Conservation (phyloP, 2,888 invertebrate genomes). For the Thymelicus sylvestris region DNA sequence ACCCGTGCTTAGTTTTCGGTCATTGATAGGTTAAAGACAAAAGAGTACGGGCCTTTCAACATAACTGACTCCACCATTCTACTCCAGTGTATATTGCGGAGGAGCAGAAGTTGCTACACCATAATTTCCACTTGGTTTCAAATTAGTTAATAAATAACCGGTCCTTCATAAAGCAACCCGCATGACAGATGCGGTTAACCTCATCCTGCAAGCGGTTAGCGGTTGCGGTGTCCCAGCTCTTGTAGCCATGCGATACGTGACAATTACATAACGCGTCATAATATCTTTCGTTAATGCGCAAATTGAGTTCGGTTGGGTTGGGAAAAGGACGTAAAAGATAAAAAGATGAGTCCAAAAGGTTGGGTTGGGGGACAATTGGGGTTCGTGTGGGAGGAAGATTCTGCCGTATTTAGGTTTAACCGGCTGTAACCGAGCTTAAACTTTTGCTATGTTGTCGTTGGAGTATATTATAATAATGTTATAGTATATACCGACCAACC, state of each 20-base stretch:
- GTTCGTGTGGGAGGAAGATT: background rate
- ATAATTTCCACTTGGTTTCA: too few species aligned
- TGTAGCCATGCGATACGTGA: background rate
- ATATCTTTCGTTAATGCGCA: constrained; percentile 3
- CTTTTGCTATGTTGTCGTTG: background rate
- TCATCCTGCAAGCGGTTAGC: constrained; percentile 12
- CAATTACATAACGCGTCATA: constrained; percentile 10
- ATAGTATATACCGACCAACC: too few species aligned
- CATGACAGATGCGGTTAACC: constrained; percentile 12
- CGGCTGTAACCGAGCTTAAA: background rate
- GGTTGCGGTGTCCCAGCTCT: constrained; percentile 9
- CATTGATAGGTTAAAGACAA: too few species aligned
- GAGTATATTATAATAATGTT: too few species aligned
- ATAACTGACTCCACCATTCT: too few species aligned
- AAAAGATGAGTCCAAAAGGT: constrained; percentile 1
- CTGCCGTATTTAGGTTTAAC: background rate
- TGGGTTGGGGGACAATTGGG: background rate
- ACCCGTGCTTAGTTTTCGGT: too few species aligned
- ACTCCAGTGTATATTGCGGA: too few species aligned
- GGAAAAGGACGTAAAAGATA: background rate
- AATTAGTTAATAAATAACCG: too few species aligned
- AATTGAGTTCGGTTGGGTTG: constrained; percentile 3
- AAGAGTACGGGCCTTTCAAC: too few species aligned
- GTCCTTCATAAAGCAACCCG: background rate
- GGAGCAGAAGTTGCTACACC: too few species aligned